Conservation (phyloP, 2,888 invertebrate species). For the Coecobrya sp. region DNA sequence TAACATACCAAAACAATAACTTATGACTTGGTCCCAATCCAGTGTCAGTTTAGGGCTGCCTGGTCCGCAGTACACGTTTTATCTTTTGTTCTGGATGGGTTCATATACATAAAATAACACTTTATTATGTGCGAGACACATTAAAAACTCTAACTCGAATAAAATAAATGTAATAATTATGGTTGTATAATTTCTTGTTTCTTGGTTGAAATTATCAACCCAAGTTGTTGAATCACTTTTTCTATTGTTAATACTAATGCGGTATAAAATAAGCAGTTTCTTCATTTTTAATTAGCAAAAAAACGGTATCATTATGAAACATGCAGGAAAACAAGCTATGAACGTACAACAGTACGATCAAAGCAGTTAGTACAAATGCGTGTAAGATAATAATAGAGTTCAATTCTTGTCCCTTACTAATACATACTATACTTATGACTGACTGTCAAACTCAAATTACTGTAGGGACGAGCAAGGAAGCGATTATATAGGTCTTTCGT, state of each 20-base stretch:
- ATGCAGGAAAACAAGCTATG: not conserved
- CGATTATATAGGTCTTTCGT: constrained; percentile 39
- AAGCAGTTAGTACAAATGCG: not conserved
- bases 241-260: constrained; percentile 16
- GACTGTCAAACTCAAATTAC: constrained; percentile 20
- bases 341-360: not conserved
- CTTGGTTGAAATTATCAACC: constrained; percentile 24
- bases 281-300: constrained; percentile 21
- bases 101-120: constrained; percentile 60
- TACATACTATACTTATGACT: not conserved
- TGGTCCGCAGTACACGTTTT: not conserved
- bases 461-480: constrained; percentile 7
- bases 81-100: constrained; percentile 45
- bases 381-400: constrained; percentile 28
- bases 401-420: not conserved
- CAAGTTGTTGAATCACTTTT: constrained; percentile 1
- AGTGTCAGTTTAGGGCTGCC: constrained; percentile 60
- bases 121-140: constrained; percentile 35
- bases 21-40: constrained; percentile 39
- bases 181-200: constrained; percentile 31
- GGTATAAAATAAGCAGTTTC: constrained; percentile 22
- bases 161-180: constrained; percentile 32
- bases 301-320: not conserved
- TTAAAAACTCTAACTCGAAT: constrained; percentile 43
- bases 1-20: constrained; percentile 52